A percentile compares a stretch with the other conserved stretches of the same genome.
phyloP scores from a whole-genome alignment of 1,140 invertebrate species.

The Leptestheria dahalacensis region DNA sequence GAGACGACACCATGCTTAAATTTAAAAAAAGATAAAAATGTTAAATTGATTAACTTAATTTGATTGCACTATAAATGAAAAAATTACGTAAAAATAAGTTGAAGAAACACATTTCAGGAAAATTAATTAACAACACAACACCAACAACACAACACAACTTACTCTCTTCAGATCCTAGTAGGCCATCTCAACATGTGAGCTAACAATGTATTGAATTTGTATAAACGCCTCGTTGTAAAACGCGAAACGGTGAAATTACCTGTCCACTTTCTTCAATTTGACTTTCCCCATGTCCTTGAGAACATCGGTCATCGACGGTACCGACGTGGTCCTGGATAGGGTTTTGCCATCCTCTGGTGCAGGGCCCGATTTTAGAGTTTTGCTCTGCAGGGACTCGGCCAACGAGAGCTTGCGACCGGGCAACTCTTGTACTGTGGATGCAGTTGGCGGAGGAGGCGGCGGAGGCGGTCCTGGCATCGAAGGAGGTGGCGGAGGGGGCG shows the following conservation, averaged over 20 bases:
- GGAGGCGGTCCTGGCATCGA: conserved; percentile 13
- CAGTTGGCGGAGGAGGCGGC: conserved; percentile 1
- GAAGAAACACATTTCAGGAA: not conserved
- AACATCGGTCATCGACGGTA: conserved; percentile 17
- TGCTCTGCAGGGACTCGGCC: conserved; percentile 15
- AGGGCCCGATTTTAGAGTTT: conserved; percentile 10
- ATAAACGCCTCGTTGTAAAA: not conserved
- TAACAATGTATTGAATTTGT: not conserved
- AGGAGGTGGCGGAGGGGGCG: conserved; percentile 12
- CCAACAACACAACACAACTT: not conserved
- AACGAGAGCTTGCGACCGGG: conserved; percentile 13
- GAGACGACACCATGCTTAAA: too few species aligned
- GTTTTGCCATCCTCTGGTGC: not conserved
- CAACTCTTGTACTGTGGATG: not conserved
- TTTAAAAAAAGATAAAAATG: too few species aligned
- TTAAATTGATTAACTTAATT: too few species aligned
- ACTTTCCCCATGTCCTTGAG: conserved; percentile 17
- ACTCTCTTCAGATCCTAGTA: too few species aligned
- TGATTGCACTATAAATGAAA: too few species aligned
- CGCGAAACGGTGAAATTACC: not conserved
- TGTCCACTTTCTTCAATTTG: conserved; percentile 16
- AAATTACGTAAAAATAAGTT: too few species aligned
- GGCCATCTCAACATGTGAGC: too few species aligned
- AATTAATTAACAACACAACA: not conserved
- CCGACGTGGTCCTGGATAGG: conserved; percentile 2